Conservation (phyloP, 2,888 invertebrate genomes). For the Amphipoea oculea region DNA sequence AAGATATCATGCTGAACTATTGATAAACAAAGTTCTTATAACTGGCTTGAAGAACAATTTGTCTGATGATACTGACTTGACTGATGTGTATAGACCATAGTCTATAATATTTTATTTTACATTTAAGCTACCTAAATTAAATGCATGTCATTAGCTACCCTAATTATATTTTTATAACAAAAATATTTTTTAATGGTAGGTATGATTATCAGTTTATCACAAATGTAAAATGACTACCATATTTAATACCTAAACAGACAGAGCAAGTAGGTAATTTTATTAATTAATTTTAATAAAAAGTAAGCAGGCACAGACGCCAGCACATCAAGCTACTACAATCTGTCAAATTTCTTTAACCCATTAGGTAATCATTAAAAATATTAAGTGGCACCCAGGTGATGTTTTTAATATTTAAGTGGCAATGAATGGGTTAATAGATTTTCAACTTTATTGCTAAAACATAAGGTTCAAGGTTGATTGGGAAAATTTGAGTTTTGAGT, state of each 20-base stretch:
- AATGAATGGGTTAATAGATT: too few relatives aligned
- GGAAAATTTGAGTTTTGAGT: too few relatives aligned
- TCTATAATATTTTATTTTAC: conserved; percentile 16
- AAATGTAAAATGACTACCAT: background rate
- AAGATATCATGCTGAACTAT: conserved; percentile 71
- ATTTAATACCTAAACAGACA: background rate
- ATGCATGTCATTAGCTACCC: background rate
- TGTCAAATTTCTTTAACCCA: too few relatives aligned
- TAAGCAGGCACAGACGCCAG: background rate
- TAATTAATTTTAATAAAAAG: background rate
- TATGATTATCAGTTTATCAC: background rate
- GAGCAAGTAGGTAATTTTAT: too few relatives aligned
- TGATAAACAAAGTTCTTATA: conserved; percentile 75
- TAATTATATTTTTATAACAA: background rate
- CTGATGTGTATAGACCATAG: conserved; percentile 62
- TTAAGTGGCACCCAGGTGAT: too few relatives aligned
- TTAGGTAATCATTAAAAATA: too few relatives aligned
- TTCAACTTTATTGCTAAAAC: too few relatives aligned
- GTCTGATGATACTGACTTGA: conserved; percentile 71
- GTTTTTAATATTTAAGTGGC: too few relatives aligned
- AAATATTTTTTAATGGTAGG: background rate
- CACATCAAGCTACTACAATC: too few relatives aligned
- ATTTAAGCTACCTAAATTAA: background rate
- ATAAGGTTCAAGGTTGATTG: too few relatives aligned
- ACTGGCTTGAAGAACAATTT: conserved; percentile 70